Base-by-base conservation (phyloP, 2,113 vertebrate species). In the Menidia beryllina region DNA sequence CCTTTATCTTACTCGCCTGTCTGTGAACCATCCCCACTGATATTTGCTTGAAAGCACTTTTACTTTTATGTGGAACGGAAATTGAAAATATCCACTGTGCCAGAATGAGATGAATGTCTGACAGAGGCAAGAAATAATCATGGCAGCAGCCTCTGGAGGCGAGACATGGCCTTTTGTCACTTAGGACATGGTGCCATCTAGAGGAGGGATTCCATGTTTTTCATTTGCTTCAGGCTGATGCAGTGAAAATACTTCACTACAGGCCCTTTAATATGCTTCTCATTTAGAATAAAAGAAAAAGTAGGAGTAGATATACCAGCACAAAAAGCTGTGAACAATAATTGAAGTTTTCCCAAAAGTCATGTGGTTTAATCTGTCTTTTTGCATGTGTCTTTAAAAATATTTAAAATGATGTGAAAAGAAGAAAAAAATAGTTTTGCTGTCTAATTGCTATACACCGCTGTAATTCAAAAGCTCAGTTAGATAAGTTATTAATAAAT, bases 141-240 rank as follows among this genome's bases (percentile, higher is more conserved):
- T 13, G 53, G 41, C 39, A 2, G 25, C 52, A 63, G 57, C 45
- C 41, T 45, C 9, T 30, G 47, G n/a, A 30, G 61, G 41, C 1
- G 1, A 52, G 3, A 19, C 24, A 3, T 45, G 65, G 71, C 52
- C 53, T 77, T 75, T 69, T 47, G 85, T 90, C 66, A 67, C 71
- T 89, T 55, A 84, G 86, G 82, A 79, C 69, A 81, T 79, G 66
- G 79, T 83, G 86, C 89, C 91, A 90, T 72, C 92, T 90, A 91
- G 91, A 88, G 90, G 88, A 68, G 45, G 57, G 69, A 80, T 39
- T 13, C 12, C 17, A 71, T 57, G 69, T 19, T 73, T 57, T 19
- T 5, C 13, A 23, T 67, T 49, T 54, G 53, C n/a, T 5, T 53
- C 1, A 20, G 17, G 26, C 43, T 55, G 43, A 47, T 36, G 7